Conservation (phyloP, 2,113 vertebrate genomes). For the Anhinga rufa region DNA sequence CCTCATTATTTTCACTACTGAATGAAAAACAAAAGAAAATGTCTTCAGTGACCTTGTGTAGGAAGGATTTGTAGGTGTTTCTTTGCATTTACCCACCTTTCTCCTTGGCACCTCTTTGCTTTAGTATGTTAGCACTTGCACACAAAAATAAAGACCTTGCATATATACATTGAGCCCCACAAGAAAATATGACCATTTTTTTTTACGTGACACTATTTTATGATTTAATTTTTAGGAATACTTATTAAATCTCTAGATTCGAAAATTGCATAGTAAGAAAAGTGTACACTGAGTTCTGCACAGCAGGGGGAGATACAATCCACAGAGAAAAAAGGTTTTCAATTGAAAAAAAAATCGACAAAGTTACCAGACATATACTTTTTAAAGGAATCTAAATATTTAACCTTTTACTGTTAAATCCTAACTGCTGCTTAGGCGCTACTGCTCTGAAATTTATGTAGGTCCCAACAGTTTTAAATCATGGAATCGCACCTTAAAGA, state of each 20-base stretch:
- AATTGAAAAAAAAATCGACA: neutral
- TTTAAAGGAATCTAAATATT: neutral
- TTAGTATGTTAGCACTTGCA: neutral
- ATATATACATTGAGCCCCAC: neutral
- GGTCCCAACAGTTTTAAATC: neutral
- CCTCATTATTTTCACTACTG: neutral
- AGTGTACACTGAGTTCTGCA: neutral
- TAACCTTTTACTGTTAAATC: neutral
- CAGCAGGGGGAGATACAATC: neutral
- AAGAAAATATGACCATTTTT: neutral
- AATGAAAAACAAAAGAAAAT: neutral
- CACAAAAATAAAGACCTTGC: neutral
- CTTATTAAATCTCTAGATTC: neutral
- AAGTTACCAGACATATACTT: neutral
- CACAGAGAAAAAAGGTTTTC: neutral
- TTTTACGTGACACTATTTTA: neutral
- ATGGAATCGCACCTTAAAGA: neutral
- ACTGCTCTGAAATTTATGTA: neutral
- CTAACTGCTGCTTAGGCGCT: neutral
- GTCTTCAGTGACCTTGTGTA: neutral
- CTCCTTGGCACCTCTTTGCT: neutral
- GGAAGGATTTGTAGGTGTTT: neutral
- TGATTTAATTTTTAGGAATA: neutral
- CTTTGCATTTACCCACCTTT: neutral
- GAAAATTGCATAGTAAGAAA: neutral